Percentiles rank a stretch among this genome's conserved stretches.
Conservation (phyloP, 2,888 invertebrate species). For the Thereva unica region DNA sequence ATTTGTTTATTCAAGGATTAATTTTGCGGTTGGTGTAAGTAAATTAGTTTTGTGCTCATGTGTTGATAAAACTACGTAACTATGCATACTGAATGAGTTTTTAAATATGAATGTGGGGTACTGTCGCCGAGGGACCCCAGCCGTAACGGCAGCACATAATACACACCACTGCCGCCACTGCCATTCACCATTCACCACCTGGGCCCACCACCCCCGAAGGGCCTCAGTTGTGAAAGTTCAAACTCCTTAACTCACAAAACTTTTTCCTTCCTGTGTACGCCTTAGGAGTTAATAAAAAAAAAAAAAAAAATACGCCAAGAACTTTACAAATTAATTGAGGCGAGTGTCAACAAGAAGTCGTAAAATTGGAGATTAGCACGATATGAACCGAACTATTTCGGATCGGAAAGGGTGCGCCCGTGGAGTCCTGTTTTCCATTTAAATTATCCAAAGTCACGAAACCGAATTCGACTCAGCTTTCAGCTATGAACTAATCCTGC, state of each 20-base stretch:
- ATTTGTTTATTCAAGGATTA: conserved; percentile 19
- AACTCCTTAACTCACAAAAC: too few species aligned
- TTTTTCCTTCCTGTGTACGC: background rate
- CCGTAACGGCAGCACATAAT: too few species aligned
- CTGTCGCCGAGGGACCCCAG: too few species aligned
- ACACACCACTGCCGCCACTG: too few species aligned
- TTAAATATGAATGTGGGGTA: too few species aligned
- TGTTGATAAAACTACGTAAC: conserved; percentile 13
- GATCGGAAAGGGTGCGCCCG: conserved; percentile 23
- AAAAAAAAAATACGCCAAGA: conserved; percentile 13
- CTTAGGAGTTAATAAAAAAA: conserved; percentile 20
- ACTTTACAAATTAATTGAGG: conserved; percentile 33
- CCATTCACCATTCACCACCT: too few species aligned
- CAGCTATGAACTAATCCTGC: background rate
- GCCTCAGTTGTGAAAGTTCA: too few species aligned
- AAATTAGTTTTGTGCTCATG: conserved; percentile 24
- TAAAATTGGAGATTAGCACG: conserved; percentile 33
- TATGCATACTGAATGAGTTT: background rate
- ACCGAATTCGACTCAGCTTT: background rate
- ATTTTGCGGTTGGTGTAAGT: conserved; percentile 20
- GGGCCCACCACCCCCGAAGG: too few species aligned
- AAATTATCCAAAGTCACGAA: conserved; percentile 33
- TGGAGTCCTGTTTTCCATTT: conserved; percentile 10
- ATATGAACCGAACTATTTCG: conserved; percentile 20
- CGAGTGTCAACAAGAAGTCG: conserved; percentile 34